Conservation (phyloP, 2,888 invertebrate species). For the Ectemnius cavifrons region DNA sequence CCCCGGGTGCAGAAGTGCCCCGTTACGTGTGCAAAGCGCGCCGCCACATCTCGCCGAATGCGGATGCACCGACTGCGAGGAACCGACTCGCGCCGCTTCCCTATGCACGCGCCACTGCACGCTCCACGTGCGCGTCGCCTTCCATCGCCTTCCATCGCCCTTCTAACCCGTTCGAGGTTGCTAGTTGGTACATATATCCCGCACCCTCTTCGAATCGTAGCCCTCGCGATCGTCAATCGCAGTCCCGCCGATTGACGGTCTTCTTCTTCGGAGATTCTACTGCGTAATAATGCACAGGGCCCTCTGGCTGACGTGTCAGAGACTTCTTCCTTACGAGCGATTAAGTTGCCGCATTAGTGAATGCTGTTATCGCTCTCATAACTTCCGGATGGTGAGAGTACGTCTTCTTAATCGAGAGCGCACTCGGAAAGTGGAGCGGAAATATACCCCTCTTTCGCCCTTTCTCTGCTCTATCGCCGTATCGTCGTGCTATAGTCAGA, state of each 20-base stretch:
- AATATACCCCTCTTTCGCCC: not conserved
- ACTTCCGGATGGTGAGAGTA: not conserved
- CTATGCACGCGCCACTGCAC: conserved; percentile 24
- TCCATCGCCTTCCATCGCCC: not conserved
- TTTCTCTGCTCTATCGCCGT: too few species aligned
- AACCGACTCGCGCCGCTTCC: conserved; percentile 31
- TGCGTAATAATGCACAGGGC: too few species aligned
- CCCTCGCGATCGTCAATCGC: not conserved
- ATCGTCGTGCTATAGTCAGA: not conserved
- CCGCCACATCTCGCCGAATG: conserved; percentile 27
- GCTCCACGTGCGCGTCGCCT: not conserved
- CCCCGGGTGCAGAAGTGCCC: conserved; percentile 33
- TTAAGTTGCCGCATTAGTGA: conserved; percentile 1
- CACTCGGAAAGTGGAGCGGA: conserved; percentile 1
- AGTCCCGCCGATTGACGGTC: not conserved
- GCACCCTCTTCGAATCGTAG: not conserved
- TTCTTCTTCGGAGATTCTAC: not conserved
- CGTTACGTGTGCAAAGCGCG: conserved; percentile 48
- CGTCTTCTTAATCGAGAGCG: conserved; percentile 3
- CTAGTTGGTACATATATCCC: not conserved
- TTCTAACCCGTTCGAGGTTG: not conserved
- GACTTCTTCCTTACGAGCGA: conserved; percentile 5
- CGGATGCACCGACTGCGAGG: conserved; percentile 38
- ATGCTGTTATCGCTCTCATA: not conserved
- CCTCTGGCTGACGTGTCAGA: too few species aligned